Evolutionary conservation across 1,140 invertebrate species (phyloP), one percentile per base, ranked within the genome.

Genomic region (Meloidogyne exigua): DNA sequence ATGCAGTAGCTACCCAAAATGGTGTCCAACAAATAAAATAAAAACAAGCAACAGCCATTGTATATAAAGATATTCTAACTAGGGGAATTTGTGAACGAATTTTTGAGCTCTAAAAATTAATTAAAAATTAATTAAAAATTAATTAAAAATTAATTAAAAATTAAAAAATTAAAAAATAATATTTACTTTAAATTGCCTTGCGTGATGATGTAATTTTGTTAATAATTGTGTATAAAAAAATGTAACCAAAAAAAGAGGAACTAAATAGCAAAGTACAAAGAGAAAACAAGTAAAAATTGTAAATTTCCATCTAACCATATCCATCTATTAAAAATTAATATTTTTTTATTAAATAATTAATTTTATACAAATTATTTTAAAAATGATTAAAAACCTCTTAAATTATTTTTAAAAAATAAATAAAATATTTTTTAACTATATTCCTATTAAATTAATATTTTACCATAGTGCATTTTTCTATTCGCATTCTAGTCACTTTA

Each of bases 1-100:
- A 82, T 12, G 82, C 81, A 23, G 83, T 82, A n/a, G 81, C 82
- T 44, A 84, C 75, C 81, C 82, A 82, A 81, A 82, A 82, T 18
- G 85, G 85, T 5, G 86, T 86, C 85, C 85, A 86, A 63, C 86
- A 86, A 13, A 86, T 39, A 68, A 86, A 86, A 67, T 86, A 86
- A 75, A 86, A 86, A 62, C 85, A 87, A n/a, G 85, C 86, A 18
- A 86, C 84, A 18, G 86, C 85, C 65, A 86, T 42, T 12, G 85
- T 86, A 68, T 87, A 87, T 44, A 87, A 71, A 9, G 85, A 87
- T 65, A 86, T 87, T 21, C 84, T 64, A 79, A 85, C 79, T 62
- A 86, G 72, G 28, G 84, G 85, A 42, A 86, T 87, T 71, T 87
- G 84, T 23, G 72, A 73, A 15, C 72, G 72, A 49, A 76, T 72